These are phyloP conservation scores for Epizoanthus fatuus DNA, from an alignment of 92 coral and sea anemone genomes.

Conservation along the genomic window DNA sequence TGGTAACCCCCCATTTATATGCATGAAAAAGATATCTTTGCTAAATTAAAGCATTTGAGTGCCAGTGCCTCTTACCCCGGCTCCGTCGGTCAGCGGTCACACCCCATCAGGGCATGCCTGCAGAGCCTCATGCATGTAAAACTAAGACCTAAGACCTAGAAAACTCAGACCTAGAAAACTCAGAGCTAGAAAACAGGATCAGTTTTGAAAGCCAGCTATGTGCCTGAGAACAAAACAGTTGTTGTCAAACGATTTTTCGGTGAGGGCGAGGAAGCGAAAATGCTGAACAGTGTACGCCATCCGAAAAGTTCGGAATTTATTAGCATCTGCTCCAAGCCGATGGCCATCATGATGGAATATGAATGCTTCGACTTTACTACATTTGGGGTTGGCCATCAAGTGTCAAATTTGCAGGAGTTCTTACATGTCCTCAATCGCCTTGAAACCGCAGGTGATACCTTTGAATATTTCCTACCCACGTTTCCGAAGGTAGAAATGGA, in stretches of 20 bases:
- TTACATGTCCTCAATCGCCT: slow-evolving; percentile 23
- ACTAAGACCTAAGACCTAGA: no score
- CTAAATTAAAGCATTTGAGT: no score
- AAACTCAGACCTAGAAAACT: no score
- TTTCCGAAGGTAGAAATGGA: slow-evolving; percentile 44
- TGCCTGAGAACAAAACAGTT: slow-evolving; percentile 20
- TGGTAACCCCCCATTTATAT: no score
- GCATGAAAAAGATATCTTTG: no score
- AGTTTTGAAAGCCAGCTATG: slow-evolving; percentile 14
- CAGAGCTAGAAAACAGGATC: neutral
- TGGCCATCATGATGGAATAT: slow-evolving; percentile 58
- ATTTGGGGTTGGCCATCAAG: slow-evolving; percentile 42
- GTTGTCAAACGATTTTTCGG: slow-evolving; percentile 26
- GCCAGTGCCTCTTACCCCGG: no score
- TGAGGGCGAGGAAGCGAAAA: slow-evolving; percentile 55
- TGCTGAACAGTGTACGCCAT: slow-evolving; percentile 45
- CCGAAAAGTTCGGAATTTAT: slow-evolving; percentile 43
- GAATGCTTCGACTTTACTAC: slow-evolving; percentile 55
- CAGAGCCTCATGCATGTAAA: no score
- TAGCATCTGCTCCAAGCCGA: slow-evolving; percentile 46
- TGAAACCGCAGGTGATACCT: neutral
- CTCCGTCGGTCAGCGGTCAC: no score
- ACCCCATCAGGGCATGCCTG: no score
- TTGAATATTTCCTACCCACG: slow-evolving; percentile 30
- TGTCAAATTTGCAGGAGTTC: slow-evolving; percentile 31